phyloP scores from a whole-genome alignment of 64 coral and sea anemone species.

The Astreopora myriophthalma region DNA sequence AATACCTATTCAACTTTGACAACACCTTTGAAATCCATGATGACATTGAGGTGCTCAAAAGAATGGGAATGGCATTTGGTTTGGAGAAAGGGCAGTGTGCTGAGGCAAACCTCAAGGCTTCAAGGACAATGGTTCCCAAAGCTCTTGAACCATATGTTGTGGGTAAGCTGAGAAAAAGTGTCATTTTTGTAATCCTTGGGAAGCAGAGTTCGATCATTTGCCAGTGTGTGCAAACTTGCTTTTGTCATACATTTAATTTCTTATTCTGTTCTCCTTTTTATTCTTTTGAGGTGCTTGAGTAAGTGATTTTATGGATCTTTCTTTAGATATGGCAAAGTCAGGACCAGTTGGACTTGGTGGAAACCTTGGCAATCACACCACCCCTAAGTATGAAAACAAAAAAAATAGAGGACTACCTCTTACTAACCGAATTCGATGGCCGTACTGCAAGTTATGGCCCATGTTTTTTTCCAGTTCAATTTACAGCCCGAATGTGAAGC shows the following conservation, averaged over 20 bases:
- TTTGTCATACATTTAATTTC: background rate
- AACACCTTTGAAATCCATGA: conserved; percentile 99
- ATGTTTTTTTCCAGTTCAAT: too few relatives aligned
- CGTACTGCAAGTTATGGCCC: too few relatives aligned
- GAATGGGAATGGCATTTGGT: conserved; percentile 99
- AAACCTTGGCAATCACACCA: conserved; percentile 10
- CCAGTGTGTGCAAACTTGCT: background rate
- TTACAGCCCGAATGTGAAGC: too few relatives aligned
- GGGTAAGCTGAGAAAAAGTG: conserved; percentile 52
- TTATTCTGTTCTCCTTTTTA: background rate
- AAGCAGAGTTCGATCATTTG: too few relatives aligned
- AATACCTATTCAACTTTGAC: conserved; percentile 98
- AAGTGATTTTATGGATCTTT: background rate
- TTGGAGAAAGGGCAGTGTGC: conserved; percentile 87
- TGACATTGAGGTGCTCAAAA: conserved; percentile 97
- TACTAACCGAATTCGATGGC: too few relatives aligned
- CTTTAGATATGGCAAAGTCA: conserved; percentile 87
- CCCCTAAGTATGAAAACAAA: conserved; percentile 22
- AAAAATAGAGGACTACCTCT: too few relatives aligned
- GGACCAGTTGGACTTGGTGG: conserved; percentile 82
- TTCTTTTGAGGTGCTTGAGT: background rate
- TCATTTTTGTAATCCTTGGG: background rate
- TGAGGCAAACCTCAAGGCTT: conserved; percentile 67
- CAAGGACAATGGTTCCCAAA: conserved; percentile 98
- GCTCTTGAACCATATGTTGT: conserved; percentile 97